A percentile compares a stretch with the other conserved stretches of the same genome.
Conservation (phyloP, 2,797 vertebrate species). For the Tapirus indicus region DNA sequence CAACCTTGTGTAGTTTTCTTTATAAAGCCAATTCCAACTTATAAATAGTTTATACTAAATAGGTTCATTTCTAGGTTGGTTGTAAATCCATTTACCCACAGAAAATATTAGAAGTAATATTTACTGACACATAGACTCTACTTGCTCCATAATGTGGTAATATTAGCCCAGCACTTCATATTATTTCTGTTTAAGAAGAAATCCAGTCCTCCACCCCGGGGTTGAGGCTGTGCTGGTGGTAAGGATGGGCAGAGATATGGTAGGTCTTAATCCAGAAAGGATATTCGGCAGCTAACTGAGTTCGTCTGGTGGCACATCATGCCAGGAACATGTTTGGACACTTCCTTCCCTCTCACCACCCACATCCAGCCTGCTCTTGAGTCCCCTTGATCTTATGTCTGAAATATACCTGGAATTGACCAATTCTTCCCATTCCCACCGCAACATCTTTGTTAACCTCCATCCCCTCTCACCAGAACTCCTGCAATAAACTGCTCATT, state of each 20-base stretch:
- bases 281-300: background rate
- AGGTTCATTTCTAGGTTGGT: slow-evolving; percentile 1
- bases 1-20: background rate
- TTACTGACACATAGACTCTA: background rate
- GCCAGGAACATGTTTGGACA: background rate
- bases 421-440: background rate
- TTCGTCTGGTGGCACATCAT: background rate
- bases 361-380: background rate
- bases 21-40: background rate
- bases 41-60: background rate
- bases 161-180: background rate
- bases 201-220: background rate
- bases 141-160: background rate
- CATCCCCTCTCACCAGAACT: background rate
- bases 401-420: background rate
- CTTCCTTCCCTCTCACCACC: background rate
- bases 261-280: background rate
- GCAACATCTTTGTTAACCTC: background rate
- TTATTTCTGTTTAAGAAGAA: background rate
- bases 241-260: background rate
- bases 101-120: background rate
- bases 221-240: background rate
- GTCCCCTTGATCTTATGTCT: background rate
- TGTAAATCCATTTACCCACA: background rate
- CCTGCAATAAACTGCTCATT: background rate